Conservation (phyloP, 2,888 invertebrate species). For the Eilema caniola region DNA sequence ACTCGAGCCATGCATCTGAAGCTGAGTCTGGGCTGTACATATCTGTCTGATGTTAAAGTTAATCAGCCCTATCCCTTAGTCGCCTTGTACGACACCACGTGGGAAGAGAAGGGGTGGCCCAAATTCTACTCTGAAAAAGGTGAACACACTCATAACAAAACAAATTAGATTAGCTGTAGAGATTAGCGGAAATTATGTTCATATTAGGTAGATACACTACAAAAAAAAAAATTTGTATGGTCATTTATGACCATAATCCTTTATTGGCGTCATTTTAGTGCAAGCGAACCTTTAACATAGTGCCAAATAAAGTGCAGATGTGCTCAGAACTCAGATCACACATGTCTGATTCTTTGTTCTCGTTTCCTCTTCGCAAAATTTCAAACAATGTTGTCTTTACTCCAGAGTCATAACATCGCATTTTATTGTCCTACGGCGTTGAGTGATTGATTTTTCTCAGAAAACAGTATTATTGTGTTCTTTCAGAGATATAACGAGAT, state of each 20-base stretch:
- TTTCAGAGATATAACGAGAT: constrained; percentile 2
- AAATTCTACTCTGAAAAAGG: too few relatives aligned
- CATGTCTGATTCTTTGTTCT: constrained; percentile 48
- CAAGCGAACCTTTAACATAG: neutral
- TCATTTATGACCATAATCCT: neutral
- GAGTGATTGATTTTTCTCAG: constrained; percentile 42
- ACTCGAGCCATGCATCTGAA: too few relatives aligned
- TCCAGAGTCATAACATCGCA: constrained; percentile 34
- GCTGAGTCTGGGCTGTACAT: too few relatives aligned
- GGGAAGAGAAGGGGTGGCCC: too few relatives aligned
- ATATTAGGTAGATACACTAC: too few relatives aligned
- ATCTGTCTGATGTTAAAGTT: too few relatives aligned
- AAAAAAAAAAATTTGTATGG: too few relatives aligned
- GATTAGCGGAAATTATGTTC: too few relatives aligned
- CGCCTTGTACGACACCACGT: too few relatives aligned
- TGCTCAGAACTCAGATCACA: constrained; percentile 13
- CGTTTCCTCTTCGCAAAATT: constrained; percentile 24
- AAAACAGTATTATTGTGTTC: neutral
- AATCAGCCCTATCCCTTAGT: too few relatives aligned
- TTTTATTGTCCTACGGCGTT: constrained; percentile 35
- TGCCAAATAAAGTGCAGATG: neutral
- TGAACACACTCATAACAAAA: too few relatives aligned
- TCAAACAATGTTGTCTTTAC: constrained; percentile 29
- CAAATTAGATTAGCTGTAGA: too few relatives aligned
- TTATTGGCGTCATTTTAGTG: neutral